A percentile compares a stretch with the other conserved stretches of the same genome.
Conservation (phyloP, 2,888 invertebrate genomes). For the Callinectes sapidus region DNA sequence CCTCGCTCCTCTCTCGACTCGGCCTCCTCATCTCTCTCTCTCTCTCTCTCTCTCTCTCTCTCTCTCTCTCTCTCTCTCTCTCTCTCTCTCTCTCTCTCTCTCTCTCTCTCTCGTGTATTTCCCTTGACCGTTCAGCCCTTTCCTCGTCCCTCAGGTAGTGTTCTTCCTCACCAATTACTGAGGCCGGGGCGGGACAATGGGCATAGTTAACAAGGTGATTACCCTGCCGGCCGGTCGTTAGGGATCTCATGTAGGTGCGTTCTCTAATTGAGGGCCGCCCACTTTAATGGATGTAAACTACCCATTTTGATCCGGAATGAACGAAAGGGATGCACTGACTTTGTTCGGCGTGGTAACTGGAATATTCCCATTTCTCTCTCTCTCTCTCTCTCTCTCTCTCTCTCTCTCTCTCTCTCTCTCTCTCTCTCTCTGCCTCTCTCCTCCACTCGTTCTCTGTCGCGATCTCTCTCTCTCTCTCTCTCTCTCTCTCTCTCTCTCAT, state of each 20-base stretch:
- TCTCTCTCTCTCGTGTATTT: not conserved
- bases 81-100: not conserved
- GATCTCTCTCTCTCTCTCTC: too few relatives aligned
- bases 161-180: constrained; percentile 19
- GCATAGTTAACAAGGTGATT: constrained; percentile 53
- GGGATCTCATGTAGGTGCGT: not conserved
- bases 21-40: not conserved
- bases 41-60: not conserved
- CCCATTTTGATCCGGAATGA: constrained; percentile 44
- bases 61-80: not conserved
- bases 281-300: constrained; percentile 52
- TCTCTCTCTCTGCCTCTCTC: not conserved
- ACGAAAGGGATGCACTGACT: not conserved
- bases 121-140: not conserved
- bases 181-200: constrained; percentile 42
- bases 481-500: not conserved
- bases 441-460: not conserved
- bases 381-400: not conserved
- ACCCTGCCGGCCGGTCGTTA: constrained; percentile 42
- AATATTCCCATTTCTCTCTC: not conserved
- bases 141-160: not conserved
- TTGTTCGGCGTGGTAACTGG: not conserved
- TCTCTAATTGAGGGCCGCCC: constrained; percentile 33
- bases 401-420: not conserved
- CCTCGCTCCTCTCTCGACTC: not conserved